These are phyloP conservation scores for Crepidodera aurea DNA, from an alignment of 2,888 invertebrate species.

Conservation along the genomic window DNA sequence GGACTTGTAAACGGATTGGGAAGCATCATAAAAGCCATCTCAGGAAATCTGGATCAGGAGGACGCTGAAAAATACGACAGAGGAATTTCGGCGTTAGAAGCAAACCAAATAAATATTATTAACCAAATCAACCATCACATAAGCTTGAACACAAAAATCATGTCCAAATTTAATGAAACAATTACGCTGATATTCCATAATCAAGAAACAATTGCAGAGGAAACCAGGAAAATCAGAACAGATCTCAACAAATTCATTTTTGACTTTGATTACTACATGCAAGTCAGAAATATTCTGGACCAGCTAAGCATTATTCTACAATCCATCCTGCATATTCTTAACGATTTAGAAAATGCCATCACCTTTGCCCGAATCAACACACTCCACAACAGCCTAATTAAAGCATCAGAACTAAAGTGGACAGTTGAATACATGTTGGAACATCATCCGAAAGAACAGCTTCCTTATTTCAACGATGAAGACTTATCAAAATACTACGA, in stretches of 20 bases:
- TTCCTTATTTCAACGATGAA: no score
- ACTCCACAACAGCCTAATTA: slow-evolving; percentile 5
- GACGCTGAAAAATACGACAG: slow-evolving; percentile 24
- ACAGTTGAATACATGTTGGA: no score
- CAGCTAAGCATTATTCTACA: slow-evolving; percentile 7
- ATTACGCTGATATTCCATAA: slow-evolving; percentile 5
- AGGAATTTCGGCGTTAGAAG: slow-evolving; percentile 1
- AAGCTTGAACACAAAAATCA: not conserved
- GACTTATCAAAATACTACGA: no score
- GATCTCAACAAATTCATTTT: slow-evolving; percentile 12
- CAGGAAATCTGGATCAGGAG: slow-evolving; percentile 22
- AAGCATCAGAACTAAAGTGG: slow-evolving; percentile 1
- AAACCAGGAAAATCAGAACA: not conserved
- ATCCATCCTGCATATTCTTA: slow-evolving; percentile 2
- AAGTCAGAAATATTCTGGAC: slow-evolving; percentile 8
- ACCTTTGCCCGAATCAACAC: slow-evolving; percentile 1
- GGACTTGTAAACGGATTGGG: slow-evolving; percentile 17
- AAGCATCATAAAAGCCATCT: slow-evolving; percentile 20
- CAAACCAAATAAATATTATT: slow-evolving; percentile 6
- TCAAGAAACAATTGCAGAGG: slow-evolving; percentile 1
- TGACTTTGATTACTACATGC: slow-evolving; percentile 9
- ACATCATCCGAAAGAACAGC: no score
- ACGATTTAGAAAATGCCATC: slow-evolving; percentile 10
- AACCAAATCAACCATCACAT: slow-evolving; percentile 6
- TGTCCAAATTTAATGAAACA: slow-evolving; percentile 19